These are phyloP conservation scores for Isurus oxyrinchus DNA, from an alignment of 2,113 vertebrate species.

Conservation along the genomic window DNA sequence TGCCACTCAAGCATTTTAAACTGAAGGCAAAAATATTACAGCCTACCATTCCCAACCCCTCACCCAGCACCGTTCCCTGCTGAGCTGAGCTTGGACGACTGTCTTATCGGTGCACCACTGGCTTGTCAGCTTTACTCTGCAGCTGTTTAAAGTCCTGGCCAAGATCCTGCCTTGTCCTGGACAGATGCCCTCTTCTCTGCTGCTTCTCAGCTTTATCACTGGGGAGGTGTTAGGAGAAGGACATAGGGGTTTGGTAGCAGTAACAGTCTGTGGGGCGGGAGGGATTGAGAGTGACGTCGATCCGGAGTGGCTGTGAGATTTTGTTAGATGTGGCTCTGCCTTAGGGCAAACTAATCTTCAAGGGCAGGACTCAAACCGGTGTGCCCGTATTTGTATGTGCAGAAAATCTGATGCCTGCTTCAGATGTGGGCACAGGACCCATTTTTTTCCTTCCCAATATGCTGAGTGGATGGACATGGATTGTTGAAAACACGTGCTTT, in stretches of 20 bases:
- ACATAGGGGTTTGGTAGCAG: background rate
- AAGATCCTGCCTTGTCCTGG: background rate
- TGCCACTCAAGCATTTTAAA: no score
- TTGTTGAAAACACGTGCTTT: no score
- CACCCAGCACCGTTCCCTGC: background rate
- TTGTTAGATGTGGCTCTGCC: background rate
- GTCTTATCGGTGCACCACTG: background rate
- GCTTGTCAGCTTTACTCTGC: background rate
- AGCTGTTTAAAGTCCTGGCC: background rate
- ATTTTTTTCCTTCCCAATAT: no score
- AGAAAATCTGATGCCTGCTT: background rate
- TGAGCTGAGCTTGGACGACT: background rate
- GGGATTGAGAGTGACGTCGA: background rate
- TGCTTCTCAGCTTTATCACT: background rate
- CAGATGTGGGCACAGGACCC: no score
- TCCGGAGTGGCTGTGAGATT: background rate
- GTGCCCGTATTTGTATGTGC: background rate
- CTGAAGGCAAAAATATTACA: background rate
- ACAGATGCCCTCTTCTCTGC: background rate
- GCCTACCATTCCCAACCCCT: no score
- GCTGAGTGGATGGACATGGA: no score
- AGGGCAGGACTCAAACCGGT: background rate
- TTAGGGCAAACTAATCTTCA: background rate
- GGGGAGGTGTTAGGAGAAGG: background rate
- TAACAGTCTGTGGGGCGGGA: background rate